Evolutionary conservation across 2,113 vertebrate genomes (phyloP), one percentile per base, ranked within the genome.

Genomic region (Epinephelus fuscoguttatus): DNA sequence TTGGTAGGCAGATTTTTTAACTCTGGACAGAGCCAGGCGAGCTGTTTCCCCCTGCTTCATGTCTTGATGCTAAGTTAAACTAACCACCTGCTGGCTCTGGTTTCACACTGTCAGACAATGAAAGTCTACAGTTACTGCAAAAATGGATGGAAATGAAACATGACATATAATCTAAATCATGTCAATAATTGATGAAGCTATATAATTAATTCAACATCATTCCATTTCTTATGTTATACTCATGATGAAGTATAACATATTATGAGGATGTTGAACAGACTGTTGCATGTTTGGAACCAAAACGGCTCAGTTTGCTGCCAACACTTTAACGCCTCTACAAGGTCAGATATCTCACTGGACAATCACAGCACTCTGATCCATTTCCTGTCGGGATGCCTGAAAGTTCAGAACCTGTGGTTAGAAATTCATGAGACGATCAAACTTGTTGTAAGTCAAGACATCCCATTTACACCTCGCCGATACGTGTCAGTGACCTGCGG

Each of bases 351-450:
- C 27, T 70, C 59, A 18, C 62, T 67, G 40, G 25, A 63, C 75
- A 63, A 57, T 76, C 80, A 69, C 2, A 62, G 23, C 37, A 49
- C 37, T 62, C 53, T 59, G 70, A 82, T 85, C 74, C 55, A 40
- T 80, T 78, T 84, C 78, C 80, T 75, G 21, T 59, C 23, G 61
- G 57, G 79, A 75, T 52, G 64, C 63, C 59, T 61, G 21, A 76
- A 82, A 88, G 83, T 76, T 85, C 84, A 75, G 14, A 75, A 60
- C 62, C 63, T 18, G 60, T 49, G 80, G 63, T 89, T 79, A 82
- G 67, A 83, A 81, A 89, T 86, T 74, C 83, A 91, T 86, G 88
- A 84, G 17, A 68, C 75, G 52, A 82, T 90, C 78, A 86, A 60
- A 50, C 77, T 76, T 79, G 69, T 71, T 80, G 67, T 81, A 74